These are phyloP conservation scores for Xestia c-nigrum DNA, from an alignment of 2,888 invertebrate genomes.

Conservation along the genomic window DNA sequence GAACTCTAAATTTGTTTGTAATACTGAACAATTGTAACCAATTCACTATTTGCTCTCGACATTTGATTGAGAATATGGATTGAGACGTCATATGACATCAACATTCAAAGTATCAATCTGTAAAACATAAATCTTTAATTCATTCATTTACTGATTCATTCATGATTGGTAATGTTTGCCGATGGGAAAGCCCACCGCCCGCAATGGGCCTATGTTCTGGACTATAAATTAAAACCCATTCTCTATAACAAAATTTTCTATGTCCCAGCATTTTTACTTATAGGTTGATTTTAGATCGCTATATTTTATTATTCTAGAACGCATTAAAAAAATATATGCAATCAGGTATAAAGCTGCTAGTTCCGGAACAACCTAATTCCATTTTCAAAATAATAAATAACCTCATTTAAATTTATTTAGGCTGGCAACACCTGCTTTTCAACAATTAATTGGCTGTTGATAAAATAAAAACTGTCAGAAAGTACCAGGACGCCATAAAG, in stretches of 20 bases:
- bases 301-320: neutral
- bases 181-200: neutral
- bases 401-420: constrained; percentile 17
- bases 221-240: neutral
- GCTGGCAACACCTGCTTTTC: constrained; percentile 54
- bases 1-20: constrained; percentile 31
- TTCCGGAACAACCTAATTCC: constrained; percentile 31
- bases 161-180: neutral
- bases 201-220: neutral
- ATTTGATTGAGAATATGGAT: constrained; percentile 31
- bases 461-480: constrained; percentile 44
- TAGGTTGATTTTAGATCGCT: neutral
- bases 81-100: constrained; percentile 7
- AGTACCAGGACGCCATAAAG: constrained; percentile 38
- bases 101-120: neutral
- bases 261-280: neutral
- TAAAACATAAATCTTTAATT: neutral
- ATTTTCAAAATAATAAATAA: constrained; percentile 19
- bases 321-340: neutral
- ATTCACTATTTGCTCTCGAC: constrained; percentile 46
- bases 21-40: constrained; percentile 46
- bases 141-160: neutral
- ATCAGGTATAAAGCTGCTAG: constrained; percentile 13
- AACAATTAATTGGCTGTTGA: constrained; percentile 48
- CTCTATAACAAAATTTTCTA: neutral